A percentile compares a stretch with the other conserved stretches of the same genome.
phyloP scores from a whole-genome alignment of 2,797 vertebrate species.

The Silurus lanzhouensis region DNA sequence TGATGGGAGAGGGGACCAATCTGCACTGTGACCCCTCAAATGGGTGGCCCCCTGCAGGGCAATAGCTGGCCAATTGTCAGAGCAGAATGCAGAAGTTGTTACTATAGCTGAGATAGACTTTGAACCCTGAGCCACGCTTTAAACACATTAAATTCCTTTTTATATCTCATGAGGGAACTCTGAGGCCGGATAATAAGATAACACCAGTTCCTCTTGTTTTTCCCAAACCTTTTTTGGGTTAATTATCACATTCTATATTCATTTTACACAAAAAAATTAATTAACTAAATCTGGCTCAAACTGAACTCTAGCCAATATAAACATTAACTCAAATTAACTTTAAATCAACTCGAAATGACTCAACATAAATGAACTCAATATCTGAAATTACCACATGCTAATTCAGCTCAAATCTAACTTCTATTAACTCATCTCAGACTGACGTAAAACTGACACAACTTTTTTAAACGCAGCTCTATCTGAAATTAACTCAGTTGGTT shows the following conservation, averaged over 20 bases:
- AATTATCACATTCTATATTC: background rate
- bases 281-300: background rate
- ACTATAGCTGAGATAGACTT: constrained; percentile 46
- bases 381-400: background rate
- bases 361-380: background rate
- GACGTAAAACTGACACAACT: background rate
- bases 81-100: constrained; percentile 43
- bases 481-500: background rate
- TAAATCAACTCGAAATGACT: background rate
- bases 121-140: constrained; percentile 34
- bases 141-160: constrained; percentile 17
- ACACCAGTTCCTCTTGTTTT: background rate
- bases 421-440: background rate
- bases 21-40: constrained; percentile 64
- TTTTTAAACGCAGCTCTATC: background rate
- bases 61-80: constrained; percentile 58
- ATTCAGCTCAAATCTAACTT: background rate
- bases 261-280: background rate
- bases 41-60: constrained; percentile 42
- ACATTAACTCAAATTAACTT: background rate
- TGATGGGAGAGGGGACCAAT: constrained; percentile 61
- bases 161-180: constrained; percentile 17
- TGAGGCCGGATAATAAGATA: background rate
- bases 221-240: background rate
- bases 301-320: no score